phyloP scores from a whole-genome alignment of 1,140 invertebrate species.

The Heliconius congener region DNA sequence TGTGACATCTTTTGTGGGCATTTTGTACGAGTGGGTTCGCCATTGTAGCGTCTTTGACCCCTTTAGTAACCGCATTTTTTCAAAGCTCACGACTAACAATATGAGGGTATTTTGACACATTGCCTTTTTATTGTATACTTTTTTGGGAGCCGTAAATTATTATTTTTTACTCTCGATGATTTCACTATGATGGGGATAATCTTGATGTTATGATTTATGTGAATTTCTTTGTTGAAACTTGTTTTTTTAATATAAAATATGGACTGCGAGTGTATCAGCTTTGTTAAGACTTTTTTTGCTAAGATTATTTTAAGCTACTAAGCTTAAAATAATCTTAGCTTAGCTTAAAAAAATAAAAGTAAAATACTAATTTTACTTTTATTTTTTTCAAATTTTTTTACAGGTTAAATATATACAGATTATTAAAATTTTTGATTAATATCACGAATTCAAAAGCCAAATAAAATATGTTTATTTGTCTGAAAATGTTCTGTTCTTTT shows the following conservation, averaged over 20 bases:
- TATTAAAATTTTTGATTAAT: too few relatives aligned
- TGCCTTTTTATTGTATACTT: conserved; percentile 64
- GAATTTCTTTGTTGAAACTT: conserved; percentile 35
- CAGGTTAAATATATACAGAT: too few relatives aligned
- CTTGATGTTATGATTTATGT: conserved; percentile 68
- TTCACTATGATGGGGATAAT: conserved; percentile 60
- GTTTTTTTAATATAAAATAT: conserved; percentile 15
- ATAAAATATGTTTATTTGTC: neutral
- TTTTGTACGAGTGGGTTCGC: conserved; percentile 46
- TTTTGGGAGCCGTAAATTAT: conserved; percentile 70
- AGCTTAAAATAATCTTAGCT: too few relatives aligned
- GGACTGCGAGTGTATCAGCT: neutral
- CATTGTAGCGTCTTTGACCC: conserved; percentile 47
- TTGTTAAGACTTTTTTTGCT: neutral
- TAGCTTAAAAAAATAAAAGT: too few relatives aligned
- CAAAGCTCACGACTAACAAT: conserved; percentile 61
- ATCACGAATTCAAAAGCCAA: too few relatives aligned
- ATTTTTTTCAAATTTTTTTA: too few relatives aligned
- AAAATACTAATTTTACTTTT: too few relatives aligned
- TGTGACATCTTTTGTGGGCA: conserved; percentile 59
- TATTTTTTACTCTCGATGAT: conserved; percentile 55
- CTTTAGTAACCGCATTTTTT: conserved; percentile 47
- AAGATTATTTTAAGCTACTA: too few relatives aligned
- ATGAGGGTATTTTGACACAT: conserved; percentile 76
- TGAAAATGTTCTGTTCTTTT: too few relatives aligned